phyloP scores from a whole-genome alignment of 2,113 vertebrate genomes.

The Lagopus muta region DNA sequence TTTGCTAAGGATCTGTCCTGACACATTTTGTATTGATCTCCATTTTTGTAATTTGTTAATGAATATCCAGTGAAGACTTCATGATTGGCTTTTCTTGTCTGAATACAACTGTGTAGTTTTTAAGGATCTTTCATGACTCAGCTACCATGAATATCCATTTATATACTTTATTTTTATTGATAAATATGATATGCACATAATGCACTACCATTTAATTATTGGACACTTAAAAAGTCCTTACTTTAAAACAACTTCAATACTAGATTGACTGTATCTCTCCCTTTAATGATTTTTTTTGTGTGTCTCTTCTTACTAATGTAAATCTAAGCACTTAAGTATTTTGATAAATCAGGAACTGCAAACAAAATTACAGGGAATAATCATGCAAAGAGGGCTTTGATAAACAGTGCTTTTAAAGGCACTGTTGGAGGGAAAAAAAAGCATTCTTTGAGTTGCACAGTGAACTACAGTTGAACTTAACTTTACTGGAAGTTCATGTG shows the following conservation, averaged over 20 bases:
- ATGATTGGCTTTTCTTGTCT: not conserved
- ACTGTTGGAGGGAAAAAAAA: not conserved
- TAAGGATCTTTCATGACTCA: not conserved
- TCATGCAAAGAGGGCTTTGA: not conserved
- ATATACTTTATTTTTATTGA: not conserved
- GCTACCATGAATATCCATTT: not conserved
- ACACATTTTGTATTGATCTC: not conserved
- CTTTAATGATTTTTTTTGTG: not conserved
- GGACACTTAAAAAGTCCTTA: not conserved
- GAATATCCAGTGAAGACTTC: not conserved
- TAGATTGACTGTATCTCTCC: not conserved
- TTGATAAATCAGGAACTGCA: not conserved
- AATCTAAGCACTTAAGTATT: not conserved
- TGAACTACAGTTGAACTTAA: not conserved
- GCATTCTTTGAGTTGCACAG: not conserved
- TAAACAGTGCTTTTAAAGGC: not conserved
- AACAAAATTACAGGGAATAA: not conserved
- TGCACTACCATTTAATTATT: not conserved
- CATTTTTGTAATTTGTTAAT: not conserved
- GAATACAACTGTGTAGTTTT: not conserved
- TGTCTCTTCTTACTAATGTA: not conserved
- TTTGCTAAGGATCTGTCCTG: not conserved
- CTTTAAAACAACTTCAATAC: not conserved
- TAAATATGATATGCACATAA: not conserved
- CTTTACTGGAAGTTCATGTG: not conserved